A percentile compares a stretch with the other conserved stretches of the same genome.
phyloP scores from a whole-genome alignment of 2,797 vertebrate genomes.

The Danio aesculapii region DNA sequence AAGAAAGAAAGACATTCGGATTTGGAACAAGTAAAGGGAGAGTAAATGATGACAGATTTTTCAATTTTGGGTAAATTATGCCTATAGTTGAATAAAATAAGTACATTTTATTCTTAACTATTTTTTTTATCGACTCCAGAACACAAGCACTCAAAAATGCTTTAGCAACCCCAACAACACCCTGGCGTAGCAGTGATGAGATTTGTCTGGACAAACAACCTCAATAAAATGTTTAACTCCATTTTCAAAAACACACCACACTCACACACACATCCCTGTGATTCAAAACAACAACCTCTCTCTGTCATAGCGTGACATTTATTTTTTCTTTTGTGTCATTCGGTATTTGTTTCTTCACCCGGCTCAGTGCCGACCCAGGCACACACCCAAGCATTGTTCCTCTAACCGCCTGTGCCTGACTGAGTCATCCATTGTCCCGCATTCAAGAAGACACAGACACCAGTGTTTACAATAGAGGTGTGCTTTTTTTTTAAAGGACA shows the following conservation, averaged over 20 bases:
- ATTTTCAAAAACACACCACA: not conserved
- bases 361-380: not conserved
- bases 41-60: too few relatives aligned
- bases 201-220: not conserved
- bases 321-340: not conserved
- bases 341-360: not conserved
- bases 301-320: conserved; percentile 10
- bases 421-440: conserved; percentile 7
- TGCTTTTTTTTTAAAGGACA: not conserved
- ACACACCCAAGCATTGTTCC: conserved; percentile 25
- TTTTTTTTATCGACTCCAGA: not conserved
- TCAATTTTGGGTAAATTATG: too few relatives aligned
- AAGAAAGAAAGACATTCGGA: too few relatives aligned
- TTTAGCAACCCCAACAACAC: not conserved
- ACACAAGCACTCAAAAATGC: not conserved
- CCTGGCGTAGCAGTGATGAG: not conserved
- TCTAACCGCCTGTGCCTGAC: conserved; percentile 15
- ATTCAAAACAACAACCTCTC: conserved; percentile 19
- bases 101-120: not conserved
- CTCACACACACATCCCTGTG: not conserved
- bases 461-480: conserved; percentile 16
- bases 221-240: not conserved
- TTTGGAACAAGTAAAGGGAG: too few relatives aligned
- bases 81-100: not conserved
- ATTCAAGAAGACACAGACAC: not conserved